Evolutionary conservation across 2,113 vertebrate genomes (phyloP), one percentile per base, ranked within the genome.

Genomic region (Garra rufa): DNA sequence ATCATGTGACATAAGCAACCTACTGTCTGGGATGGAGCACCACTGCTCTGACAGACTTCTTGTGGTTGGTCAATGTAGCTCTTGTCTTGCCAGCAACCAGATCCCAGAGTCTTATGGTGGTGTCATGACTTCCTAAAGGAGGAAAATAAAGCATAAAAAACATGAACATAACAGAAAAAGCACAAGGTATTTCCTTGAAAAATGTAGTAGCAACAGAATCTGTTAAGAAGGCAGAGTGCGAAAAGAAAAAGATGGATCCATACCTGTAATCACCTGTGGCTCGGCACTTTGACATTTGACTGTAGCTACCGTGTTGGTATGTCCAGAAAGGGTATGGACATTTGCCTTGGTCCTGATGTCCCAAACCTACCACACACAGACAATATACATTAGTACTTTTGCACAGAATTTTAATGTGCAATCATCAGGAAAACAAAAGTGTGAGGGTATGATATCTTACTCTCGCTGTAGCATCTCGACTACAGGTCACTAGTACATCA

Each of bases 231-330:
- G 15, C 3, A n/a, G n/a, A n/a, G n/a, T n/a, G n/a, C n/a, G n/a
- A 1, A 21, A 13, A 11, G 8, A 83, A 8, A 13, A 2, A 65
- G 4, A 28, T 21, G 14, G 8, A 3, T 13, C 52, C 41, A 41
- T 95, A 99, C 98, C 98, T 76, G 98, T 99, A 90, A 99, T 97
- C 85, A 99, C 94, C 74, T 99, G 98, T 57, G 98, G 98, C 87
- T 99, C 98, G 61, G 96, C 96, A 82, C 96, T 94, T 87, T 99
- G 98, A 89, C 98, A 99, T 55, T 95, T 96, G 83, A 99, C 98
- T 0, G 97, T 99, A 1, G 98, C 98, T 70, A 99, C 98, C 0
- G 98, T 98, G 92, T 99, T 99, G 70, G 98, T 99, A 89, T 99
- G 97, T 70, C 98, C 98, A 0, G 96, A 94, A 0, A 99, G 93